Conservation (phyloP, 2,888 invertebrate genomes). For the Ecdyonurus torrentis region DNA sequence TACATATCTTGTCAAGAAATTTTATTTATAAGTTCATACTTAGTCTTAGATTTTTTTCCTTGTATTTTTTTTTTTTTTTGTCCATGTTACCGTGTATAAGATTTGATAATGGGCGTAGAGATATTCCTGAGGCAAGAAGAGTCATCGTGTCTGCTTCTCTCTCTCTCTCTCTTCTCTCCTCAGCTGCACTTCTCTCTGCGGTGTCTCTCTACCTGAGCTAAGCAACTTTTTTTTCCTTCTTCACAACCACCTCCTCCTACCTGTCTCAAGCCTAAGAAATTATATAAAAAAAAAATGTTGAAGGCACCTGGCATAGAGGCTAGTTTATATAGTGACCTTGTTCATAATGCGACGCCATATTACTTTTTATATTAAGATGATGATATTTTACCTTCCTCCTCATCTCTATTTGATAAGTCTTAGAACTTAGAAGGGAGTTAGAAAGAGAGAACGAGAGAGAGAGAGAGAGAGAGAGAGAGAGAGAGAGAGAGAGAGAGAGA, state of each 20-base stretch:
- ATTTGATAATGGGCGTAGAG: background rate
- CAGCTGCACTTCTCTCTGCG: background rate
- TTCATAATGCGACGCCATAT: background rate
- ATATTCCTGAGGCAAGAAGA: background rate
- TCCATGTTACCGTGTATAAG: too few relatives aligned
- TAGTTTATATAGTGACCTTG: background rate
- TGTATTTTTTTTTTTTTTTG: too few relatives aligned
- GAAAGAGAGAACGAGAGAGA: background rate
- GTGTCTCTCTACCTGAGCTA: background rate
- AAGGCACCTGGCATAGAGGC: background rate
- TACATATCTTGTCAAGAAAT: too few relatives aligned
- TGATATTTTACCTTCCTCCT: background rate
- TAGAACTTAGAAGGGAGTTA: background rate
- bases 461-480: background rate
- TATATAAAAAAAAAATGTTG: background rate
- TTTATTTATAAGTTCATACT: too few relatives aligned
- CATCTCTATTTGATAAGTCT: background rate
- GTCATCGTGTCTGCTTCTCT: background rate
- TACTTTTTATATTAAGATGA: background rate
- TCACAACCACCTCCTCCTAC: background rate
- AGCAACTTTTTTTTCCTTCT: background rate
- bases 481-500: background rate
- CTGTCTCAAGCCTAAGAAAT: background rate
- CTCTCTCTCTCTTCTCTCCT: background rate
- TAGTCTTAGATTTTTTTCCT: too few relatives aligned